Evolutionary conservation across 2,888 invertebrate genomes (phyloP).

Genomic region (Drosophila acutilabella): DNA sequence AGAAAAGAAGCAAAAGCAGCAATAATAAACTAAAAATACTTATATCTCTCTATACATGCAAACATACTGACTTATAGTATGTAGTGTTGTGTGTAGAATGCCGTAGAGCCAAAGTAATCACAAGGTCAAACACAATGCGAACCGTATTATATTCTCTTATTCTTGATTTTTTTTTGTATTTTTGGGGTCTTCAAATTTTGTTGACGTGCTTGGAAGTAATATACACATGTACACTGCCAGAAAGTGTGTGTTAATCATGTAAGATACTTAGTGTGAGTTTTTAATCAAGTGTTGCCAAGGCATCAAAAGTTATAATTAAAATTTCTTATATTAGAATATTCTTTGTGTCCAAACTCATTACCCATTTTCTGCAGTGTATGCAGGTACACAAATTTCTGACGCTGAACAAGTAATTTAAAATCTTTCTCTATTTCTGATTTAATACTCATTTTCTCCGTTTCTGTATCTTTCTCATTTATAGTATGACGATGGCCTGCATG

Average conservation of each 20-base stretch:
- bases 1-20: constrained; percentile 58
- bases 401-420: constrained; percentile 21
- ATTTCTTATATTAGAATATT: too few species aligned
- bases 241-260: not conserved
- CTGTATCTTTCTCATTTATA: constrained; percentile 83
- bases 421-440: constrained; percentile 11
- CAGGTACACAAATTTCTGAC: constrained; percentile 34
- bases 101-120: constrained; percentile 74
- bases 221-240: constrained; percentile 1
- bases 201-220: constrained; percentile 60
- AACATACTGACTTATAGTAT: constrained; percentile 19
- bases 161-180: constrained; percentile 15
- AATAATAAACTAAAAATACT: constrained; percentile 49
- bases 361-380: constrained; percentile 5
- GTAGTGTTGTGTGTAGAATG: constrained; percentile 45
- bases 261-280: not conserved
- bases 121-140: constrained; percentile 73
- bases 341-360: not conserved
- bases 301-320: too few species aligned
- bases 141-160: constrained; percentile 42
- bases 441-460: not conserved
- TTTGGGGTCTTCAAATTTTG: constrained; percentile 45
- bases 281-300: not conserved
- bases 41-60: constrained; percentile 33
- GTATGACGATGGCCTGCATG: constrained; percentile 98